Evolutionary conservation across 2,113 vertebrate genomes (phyloP).

Genomic region (Leucoraja erinaceus): DNA sequence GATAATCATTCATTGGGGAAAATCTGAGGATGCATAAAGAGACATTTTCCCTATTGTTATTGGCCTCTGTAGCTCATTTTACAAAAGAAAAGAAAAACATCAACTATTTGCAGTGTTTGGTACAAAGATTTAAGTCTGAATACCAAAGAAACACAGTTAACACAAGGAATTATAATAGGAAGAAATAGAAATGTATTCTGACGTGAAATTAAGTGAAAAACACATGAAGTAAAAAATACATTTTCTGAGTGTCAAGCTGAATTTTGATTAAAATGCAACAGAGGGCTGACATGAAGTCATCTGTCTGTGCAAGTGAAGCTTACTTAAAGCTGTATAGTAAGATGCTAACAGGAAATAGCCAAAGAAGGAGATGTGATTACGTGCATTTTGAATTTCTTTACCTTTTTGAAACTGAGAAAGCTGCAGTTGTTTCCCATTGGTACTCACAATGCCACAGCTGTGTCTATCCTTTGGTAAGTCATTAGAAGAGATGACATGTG

Average conservation of each 20-base stretch:
- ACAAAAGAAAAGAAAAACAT: background rate
- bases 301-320: background rate
- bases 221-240: background rate
- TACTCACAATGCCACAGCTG: conserved; percentile 39
- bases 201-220: background rate
- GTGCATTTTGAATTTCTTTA: background rate
- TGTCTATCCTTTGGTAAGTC: conserved; percentile 46
- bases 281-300: background rate
- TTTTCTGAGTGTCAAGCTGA: background rate
- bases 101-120: background rate
- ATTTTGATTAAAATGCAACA: conserved; percentile 16
- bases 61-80: background rate
- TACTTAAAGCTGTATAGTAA: background rate
- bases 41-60: background rate
- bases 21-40: conserved; percentile 18
- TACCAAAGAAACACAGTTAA: background rate
- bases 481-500: conserved; percentile 49
- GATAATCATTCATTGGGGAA: conserved; percentile 34
- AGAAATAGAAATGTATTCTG: conserved; percentile 27
- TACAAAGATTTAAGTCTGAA: background rate
- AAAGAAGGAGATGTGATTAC: background rate
- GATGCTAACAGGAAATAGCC: conserved; percentile 6
- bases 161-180: background rate
- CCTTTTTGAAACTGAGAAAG: conserved; percentile 22
- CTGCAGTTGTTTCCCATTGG: conserved; percentile 12